Percentiles rank a stretch among this genome's conserved stretches.
Conservation (phyloP, 1,140 invertebrate genomes). For the Brachionus rotundiformis region DNA sequence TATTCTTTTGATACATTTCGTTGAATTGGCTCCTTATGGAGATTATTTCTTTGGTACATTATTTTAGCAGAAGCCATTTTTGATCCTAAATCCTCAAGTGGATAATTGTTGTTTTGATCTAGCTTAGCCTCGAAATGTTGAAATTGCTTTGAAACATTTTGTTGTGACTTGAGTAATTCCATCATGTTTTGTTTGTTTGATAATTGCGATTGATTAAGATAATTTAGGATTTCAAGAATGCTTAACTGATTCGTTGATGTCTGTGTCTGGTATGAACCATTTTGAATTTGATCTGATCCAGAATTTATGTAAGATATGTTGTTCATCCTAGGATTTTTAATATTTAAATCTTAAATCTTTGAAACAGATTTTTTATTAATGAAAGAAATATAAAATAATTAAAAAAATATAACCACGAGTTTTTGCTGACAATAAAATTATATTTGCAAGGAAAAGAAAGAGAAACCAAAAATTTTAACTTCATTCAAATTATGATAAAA, state of each 20-base stretch:
- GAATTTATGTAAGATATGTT: neutral
- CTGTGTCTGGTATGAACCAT: neutral
- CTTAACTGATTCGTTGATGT: neutral
- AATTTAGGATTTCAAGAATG: neutral
- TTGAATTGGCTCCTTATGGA: neutral
- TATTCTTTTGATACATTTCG: neutral
- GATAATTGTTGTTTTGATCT: constrained; percentile 24
- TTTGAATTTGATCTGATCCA: neutral
- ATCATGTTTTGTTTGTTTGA: neutral
- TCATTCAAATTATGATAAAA: neutral
- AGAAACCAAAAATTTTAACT: neutral
- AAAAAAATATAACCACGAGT: neutral
- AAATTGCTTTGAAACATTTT: neutral
- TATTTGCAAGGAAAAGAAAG: no score
- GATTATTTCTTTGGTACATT: neutral
- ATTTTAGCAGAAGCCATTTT: neutral
- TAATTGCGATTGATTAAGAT: neutral
- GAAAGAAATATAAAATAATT: neutral
- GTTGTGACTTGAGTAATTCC: neutral
- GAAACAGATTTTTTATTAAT: neutral
- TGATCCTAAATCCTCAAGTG: neutral
- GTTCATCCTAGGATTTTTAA: neutral
- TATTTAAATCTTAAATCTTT: neutral
- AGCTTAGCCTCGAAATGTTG: neutral
- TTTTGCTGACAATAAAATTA: neutral